A percentile compares a stretch with the other conserved stretches of the same genome.
phyloP scores from a whole-genome alignment of 2,797 vertebrate genomes.

The Hypotaenidia philippensis region DNA sequence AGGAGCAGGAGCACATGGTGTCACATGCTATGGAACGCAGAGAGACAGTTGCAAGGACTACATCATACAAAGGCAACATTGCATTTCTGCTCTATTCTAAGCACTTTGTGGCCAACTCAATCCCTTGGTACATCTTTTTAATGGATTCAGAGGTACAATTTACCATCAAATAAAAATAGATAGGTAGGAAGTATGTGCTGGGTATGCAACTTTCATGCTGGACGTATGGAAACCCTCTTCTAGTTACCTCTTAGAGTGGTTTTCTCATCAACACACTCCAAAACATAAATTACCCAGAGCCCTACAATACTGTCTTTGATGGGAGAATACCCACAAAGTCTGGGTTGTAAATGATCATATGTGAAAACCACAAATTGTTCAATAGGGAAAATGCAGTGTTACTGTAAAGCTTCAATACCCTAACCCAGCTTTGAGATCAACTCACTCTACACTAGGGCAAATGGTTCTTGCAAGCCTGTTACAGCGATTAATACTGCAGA shows the following conservation, averaged over 20 bases:
- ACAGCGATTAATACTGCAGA: neutral
- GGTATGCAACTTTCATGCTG: neutral
- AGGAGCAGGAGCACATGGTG: neutral
- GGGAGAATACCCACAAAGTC: neutral
- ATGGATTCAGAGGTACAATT: neutral
- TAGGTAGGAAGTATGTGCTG: neutral
- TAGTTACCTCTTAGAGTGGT: neutral
- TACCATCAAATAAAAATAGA: neutral
- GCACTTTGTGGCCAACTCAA: neutral
- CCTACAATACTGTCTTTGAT: neutral
- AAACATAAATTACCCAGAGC: neutral
- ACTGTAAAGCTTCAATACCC: neutral
- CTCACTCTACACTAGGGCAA: neutral
- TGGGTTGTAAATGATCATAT: neutral
- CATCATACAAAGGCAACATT: neutral
- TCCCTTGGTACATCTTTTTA: neutral
- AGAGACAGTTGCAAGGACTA: neutral
- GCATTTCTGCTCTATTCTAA: neutral
- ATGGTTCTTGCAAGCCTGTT: neutral
- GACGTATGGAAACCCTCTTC: neutral
- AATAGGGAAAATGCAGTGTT: neutral
- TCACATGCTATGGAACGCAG: neutral
- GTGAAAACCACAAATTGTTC: neutral
- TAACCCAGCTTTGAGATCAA: neutral
- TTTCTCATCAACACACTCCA: neutral